phyloP scores from a whole-genome alignment of 2,888 invertebrate genomes.

The Hydriomena furcata region DNA sequence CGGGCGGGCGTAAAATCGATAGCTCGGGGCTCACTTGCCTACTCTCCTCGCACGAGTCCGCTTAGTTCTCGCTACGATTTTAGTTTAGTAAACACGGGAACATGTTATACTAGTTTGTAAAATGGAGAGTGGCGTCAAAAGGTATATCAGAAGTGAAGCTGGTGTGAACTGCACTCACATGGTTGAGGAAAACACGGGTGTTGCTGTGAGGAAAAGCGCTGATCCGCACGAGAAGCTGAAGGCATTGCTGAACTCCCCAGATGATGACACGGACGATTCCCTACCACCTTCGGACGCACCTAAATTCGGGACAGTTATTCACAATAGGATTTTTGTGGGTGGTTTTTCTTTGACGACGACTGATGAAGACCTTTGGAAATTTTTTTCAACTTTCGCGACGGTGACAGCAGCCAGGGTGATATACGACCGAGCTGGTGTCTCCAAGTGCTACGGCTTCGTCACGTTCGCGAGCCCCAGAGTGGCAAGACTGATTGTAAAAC shows the following conservation, averaged over 20 bases:
- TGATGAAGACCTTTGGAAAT: conserved; percentile 94
- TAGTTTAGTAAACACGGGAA: conserved; percentile 80
- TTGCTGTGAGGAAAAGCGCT: conserved; percentile 55
- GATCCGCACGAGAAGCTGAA: conserved; percentile 78
- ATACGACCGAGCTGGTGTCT: conserved; percentile 96
- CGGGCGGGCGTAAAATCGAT: conserved; percentile 48
- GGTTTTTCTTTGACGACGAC: conserved; percentile 97
- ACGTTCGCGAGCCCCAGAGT: conserved; percentile 84
- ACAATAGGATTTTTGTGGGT: conserved; percentile 97
- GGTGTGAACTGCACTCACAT: conserved; percentile 78
- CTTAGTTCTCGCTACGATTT: conserved; percentile 69
- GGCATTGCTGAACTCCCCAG: conserved; percentile 72
- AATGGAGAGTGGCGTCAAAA: conserved; percentile 72
- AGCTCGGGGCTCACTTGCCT: conserved; percentile 53
- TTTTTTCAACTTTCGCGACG: conserved; percentile 95
- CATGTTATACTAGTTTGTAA: conserved; percentile 65
- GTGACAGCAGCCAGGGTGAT: conserved; percentile 97
- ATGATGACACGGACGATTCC: conserved; percentile 73
- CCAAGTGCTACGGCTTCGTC: conserved; percentile 96
- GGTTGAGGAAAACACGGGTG: conserved; percentile 67
- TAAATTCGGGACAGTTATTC: conserved; percentile 92
- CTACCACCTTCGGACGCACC: conserved; percentile 77
- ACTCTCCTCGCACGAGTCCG: conserved; percentile 57
- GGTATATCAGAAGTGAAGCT: conserved; percentile 77
- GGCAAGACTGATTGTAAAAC: conserved; percentile 78